Base-by-base conservation (phyloP, 2,888 invertebrate species). In the Anthoptus insignis region DNA sequence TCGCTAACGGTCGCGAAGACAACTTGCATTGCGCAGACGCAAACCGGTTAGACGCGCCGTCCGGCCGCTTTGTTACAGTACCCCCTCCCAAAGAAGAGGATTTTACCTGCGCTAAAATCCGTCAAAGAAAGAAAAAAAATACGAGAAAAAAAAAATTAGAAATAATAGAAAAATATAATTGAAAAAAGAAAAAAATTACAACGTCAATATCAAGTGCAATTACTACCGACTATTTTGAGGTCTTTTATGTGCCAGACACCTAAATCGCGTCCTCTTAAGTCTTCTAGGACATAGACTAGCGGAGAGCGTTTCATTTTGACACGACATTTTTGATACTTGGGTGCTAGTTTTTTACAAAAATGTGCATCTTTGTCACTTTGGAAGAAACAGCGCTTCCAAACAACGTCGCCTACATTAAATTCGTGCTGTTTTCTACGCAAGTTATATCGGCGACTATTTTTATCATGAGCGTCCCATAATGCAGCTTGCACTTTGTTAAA, bases 401-500 rank as follows among this genome's bases (percentile, higher is more conserved):
- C 32, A 32, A 11, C 11, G 11, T 32, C 32, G 11, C 32, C 32
- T 8, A 32, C 32, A 32, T 7, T 11, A 32, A 32, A 32, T 11
- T 32, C 32, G 32, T 8, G 11, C 8, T 32, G 7, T 32, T 32
- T 32, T 11, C 32, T 32, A 8, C 32, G 7, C 32, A 32, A 32
- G 11, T 32, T 32, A 32, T 32, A 32, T 32, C 32, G 7, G 7
- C 11, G 8, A 8, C 8, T 32, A 8, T 7, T 32, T 32, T 32
- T 32, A 8, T 32, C 8, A 32, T 32, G 32, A 32, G 8, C 11
- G 11, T 32, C 8, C 32, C 32, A 32, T 32, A 32, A 32, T n/a
- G n/a, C n/a, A n/a, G n/a, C n/a, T n/a, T n/a, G n/a, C n/a, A n/a
- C 71, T 11, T 66, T 63, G 24, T 73, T 59, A 42, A 71, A 73